Evolutionary conservation across 1,140 invertebrate species (phyloP), one percentile per base, ranked within the genome.

Genomic region (Drosophila quadrilineata): DNA sequence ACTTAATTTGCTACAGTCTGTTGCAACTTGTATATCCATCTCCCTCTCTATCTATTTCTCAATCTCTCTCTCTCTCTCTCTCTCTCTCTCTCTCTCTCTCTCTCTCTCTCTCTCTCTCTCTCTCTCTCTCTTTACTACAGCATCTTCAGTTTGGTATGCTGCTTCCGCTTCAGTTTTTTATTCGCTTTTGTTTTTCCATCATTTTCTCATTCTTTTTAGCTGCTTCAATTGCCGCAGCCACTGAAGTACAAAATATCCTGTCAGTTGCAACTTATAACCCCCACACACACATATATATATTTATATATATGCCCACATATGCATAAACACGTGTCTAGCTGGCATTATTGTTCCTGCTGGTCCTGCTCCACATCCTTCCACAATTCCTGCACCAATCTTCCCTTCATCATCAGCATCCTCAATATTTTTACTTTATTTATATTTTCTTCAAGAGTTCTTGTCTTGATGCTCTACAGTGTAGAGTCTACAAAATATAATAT

Each of bases 1-100:
- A 84, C 77, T 77, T 84, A 82, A 73, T 82, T 76, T 84, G 60
- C 63, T 60, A 46, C 73, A 76, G 69, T 82, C 71, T 82, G 71
- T 65, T 75, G 76, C 67, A 80, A 57, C 46, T 33, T 10, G 48
- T 29, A n/a, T 24, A n/a, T 43, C 33, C 16, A 21, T 19, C 48
- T 43, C 17, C 41, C 36, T 17, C 40, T 24, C 29, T 14, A 3
- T 24, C 24, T 24, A 6, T 24, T 6, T 24, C n/a, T n/a, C n/a
- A n/a, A n/a, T n/a, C n/a, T n/a, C n/a, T n/a, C n/a, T n/a, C n/a
- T n/a, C n/a, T n/a, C 6, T 40, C 17, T 6, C 33, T 8, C 6
- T 36, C 10, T 14, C 33, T 9, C 12, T 14, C 1, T 1, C 36
- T 3, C 9, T n/a, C 19, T 4, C 8, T 6, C 9, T 9, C 3